Conservation (phyloP, 92 coral and sea anemone genomes). For the Palythoa grandis region DNA sequence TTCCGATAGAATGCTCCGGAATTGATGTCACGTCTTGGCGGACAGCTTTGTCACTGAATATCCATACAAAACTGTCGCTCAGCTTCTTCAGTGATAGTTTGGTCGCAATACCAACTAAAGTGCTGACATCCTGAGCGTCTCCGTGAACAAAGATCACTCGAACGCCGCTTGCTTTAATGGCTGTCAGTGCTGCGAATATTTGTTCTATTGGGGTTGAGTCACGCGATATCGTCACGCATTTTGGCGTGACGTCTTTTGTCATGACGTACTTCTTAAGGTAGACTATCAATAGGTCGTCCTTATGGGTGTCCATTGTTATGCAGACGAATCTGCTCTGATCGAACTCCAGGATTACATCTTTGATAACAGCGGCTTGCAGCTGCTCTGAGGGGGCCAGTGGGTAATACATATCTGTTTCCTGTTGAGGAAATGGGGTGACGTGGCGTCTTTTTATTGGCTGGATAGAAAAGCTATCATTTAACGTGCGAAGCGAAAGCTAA, state of each 20-base stretch:
- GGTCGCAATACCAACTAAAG: slow-evolving; percentile 54
- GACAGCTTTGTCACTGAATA: slow-evolving; percentile 68
- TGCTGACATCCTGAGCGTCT: slow-evolving; percentile 40
- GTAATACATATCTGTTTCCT: slow-evolving; percentile 49
- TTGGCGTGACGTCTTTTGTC: slow-evolving; percentile 42
- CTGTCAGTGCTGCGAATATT: slow-evolving; percentile 61
- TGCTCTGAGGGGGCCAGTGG: slow-evolving; percentile 71
- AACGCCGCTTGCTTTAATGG: slow-evolving; percentile 74
- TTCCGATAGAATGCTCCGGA: slow-evolving; percentile 71
- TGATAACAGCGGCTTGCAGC: slow-evolving; percentile 62
- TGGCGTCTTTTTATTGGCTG: no score
- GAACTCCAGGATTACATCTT: slow-evolving; percentile 66
- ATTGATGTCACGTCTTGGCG: slow-evolving; percentile 41
- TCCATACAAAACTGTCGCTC: slow-evolving; percentile 67
- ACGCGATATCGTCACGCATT: slow-evolving; percentile 56
- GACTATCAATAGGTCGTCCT: slow-evolving; percentile 63
- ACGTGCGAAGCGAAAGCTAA: no score
- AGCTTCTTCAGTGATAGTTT: slow-evolving; percentile 53
- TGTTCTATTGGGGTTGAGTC: slow-evolving; percentile 36
- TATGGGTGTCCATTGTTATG: slow-evolving; percentile 63
- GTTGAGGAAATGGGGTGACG: background rate
- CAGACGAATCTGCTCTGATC: slow-evolving; percentile 76
- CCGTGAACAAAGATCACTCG: slow-evolving; percentile 65
- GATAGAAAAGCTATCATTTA: no score
- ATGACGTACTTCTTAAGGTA: slow-evolving; percentile 53